phyloP scores from a whole-genome alignment of 1,140 invertebrate species.

The Rhopalosiphum maidis region DNA sequence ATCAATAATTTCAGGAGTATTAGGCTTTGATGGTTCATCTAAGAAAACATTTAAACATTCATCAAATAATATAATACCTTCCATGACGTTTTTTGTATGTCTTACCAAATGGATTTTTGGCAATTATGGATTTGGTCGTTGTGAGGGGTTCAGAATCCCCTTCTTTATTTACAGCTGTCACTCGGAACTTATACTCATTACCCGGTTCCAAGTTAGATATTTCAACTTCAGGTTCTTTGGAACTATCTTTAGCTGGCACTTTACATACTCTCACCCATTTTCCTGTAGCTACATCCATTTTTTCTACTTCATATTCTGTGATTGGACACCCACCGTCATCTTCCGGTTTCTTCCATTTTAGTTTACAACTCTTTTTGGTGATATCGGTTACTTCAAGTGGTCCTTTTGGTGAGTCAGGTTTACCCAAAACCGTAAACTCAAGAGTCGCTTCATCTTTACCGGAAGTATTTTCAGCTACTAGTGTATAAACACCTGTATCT shows the following conservation, averaged over 20 bases:
- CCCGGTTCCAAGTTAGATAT: conserved; percentile 90
- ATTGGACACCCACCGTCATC: conserved; percentile 94
- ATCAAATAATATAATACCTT: neutral
- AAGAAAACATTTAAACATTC: conserved; percentile 59
- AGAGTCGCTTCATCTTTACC: conserved; percentile 89
- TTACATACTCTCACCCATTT: conserved; percentile 88
- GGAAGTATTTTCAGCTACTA: conserved; percentile 87
- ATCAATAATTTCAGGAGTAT: conserved; percentile 87
- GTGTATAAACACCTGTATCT: conserved; percentile 90
- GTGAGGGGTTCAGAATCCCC: conserved; percentile 93
- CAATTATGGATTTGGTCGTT: conserved; percentile 81
- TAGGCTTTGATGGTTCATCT: conserved; percentile 86
- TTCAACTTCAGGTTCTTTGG: conserved; percentile 78
- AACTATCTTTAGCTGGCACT: conserved; percentile 70
- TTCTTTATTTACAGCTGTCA: conserved; percentile 93
- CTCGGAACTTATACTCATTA: conserved; percentile 94
- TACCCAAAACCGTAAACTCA: conserved; percentile 86
- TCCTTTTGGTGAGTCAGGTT: conserved; percentile 84
- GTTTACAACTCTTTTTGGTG: conserved; percentile 83
- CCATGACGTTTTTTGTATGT: neutral
- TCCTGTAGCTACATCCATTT: conserved; percentile 87
- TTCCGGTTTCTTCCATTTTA: conserved; percentile 89
- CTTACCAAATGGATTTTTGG: conserved; percentile 95
- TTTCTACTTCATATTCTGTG: conserved; percentile 93
- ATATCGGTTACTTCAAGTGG: conserved; percentile 88